Base-by-base conservation (phyloP, 2,888 invertebrate genomes). In the Hoplodrina blanda region DNA sequence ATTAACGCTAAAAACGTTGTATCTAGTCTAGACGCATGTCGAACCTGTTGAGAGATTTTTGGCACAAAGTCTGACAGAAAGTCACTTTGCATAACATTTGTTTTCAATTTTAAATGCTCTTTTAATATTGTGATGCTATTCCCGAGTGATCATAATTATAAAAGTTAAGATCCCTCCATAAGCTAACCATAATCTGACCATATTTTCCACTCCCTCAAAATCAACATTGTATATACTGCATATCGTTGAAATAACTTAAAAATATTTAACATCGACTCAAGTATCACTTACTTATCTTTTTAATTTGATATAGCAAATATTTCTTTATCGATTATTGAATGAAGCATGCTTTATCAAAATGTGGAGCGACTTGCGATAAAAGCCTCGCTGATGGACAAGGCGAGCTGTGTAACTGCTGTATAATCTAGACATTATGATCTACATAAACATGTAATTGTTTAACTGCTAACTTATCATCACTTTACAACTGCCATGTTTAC, bases 41-140 rank as follows among this genome's bases (percentile, higher is more conserved):
- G 55, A 59, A 57, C 44, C 2, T 46, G 56, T 7, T 80, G 63
- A 80, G 63, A 62, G 80, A 77, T 77, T 54, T 54, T 37, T 77
- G 63, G 62, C 62, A 53, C 55, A 44, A 54, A 59, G 49, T 67
- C 7, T 46, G 25, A 20, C 62, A 59, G 54, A 62, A 53, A 54
- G 19, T n/a, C 19, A 37, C 19, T 25, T 73, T 57, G 33, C 17
- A 15, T 50, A 25, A 19, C 7, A 49, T 19, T 54, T 41, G 7
- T 70, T 60, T 50, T 37, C 4, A 15, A 44, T 41, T 44, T 54
- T 37, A 7, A 37, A 55, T 49, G 15, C 11, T 41, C 8, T 53
- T 19, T 17, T 19, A 7, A n/a, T 46, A 73, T 54, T 64, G 54
- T 0, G 19, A 37, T 25, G 25, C 1, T 10, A 37, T 20, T 30